These are phyloP conservation scores for Mesochorus sp. DNA, from an alignment of 2,888 invertebrate species.

Conservation along the genomic window DNA sequence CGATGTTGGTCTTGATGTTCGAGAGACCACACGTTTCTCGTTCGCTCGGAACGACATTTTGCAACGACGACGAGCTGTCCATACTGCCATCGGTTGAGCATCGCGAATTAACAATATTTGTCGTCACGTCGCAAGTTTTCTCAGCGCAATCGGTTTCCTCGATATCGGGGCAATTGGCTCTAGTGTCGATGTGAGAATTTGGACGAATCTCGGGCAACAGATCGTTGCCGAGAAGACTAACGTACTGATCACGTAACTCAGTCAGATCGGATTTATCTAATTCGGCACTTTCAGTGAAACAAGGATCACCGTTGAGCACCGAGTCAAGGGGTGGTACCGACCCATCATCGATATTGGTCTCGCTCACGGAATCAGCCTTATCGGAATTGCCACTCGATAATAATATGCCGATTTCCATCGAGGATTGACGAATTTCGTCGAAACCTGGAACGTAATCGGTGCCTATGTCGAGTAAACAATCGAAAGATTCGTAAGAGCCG, in stretches of 20 bases:
- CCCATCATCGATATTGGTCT: conserved; percentile 32
- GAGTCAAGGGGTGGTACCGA: conserved; percentile 62
- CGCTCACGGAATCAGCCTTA: conserved; percentile 35
- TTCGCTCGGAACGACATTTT: conserved; percentile 60
- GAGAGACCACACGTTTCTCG: conserved; percentile 3
- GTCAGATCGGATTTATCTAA: conserved; percentile 66
- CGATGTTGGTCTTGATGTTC: conserved; percentile 1
- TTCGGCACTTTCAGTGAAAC: conserved; percentile 67
- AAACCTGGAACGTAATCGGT: conserved; percentile 59
- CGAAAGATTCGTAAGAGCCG: conserved; percentile 55
- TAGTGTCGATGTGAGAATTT: conserved; percentile 30
- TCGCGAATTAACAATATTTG: neutral
- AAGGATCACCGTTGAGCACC: conserved; percentile 66
- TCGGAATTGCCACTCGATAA: conserved; percentile 55
- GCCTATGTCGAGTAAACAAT: conserved; percentile 54
- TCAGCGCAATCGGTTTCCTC: conserved; percentile 32
- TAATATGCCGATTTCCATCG: conserved; percentile 57
- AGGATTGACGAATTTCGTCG: conserved; percentile 55
- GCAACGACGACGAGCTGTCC: conserved; percentile 49
- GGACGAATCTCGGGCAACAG: conserved; percentile 59
- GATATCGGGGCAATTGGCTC: conserved; percentile 16
- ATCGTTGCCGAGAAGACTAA: conserved; percentile 61
- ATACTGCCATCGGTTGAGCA: neutral
- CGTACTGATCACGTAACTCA: conserved; percentile 66
- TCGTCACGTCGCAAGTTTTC: conserved; percentile 30